phyloP scores from a whole-genome alignment of 1,140 invertebrate genomes.

The Danaus plexippus region DNA sequence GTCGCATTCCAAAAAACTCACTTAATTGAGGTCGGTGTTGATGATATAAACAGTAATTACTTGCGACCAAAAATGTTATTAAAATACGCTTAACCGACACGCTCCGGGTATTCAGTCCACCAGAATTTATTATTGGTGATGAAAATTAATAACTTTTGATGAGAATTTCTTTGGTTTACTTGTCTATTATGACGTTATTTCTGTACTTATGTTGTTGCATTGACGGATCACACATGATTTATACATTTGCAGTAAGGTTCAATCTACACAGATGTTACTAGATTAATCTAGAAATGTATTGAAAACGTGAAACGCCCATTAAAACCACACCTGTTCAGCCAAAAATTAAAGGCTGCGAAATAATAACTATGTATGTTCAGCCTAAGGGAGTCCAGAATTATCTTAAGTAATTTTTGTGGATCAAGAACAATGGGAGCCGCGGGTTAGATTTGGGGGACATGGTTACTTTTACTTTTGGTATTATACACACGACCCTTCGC shows the following conservation, averaged over 20 bases:
- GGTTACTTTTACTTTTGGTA: too few species aligned
- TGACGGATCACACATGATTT: too few species aligned
- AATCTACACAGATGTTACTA: too few species aligned
- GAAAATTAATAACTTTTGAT: too few species aligned
- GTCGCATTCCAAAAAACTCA: conserved; percentile 63
- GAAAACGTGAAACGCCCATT: conserved; percentile 19
- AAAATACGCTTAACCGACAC: conserved; percentile 63
- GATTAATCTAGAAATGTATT: too few species aligned
- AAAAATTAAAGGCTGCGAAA: conserved; percentile 58
- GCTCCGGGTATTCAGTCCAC: conserved; percentile 25
- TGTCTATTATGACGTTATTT: too few species aligned
- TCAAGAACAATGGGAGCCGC: conserved; percentile 58
- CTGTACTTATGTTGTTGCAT: too few species aligned
- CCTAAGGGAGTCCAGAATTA: conserved; percentile 58
- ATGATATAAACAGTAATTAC: conserved; percentile 68
- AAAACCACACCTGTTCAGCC: conserved; percentile 54
- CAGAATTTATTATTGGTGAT: conserved; percentile 9
- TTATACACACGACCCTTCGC: too few species aligned
- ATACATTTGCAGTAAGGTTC: too few species aligned
- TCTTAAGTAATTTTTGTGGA: conserved; percentile 67
- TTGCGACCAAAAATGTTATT: conserved; percentile 62
- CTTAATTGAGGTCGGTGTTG: conserved; percentile 65
- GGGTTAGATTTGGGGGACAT: conserved; percentile 14
- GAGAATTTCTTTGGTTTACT: too few species aligned
- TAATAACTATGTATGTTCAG: conserved; percentile 47